Evolutionary conservation across 1,140 invertebrate genomes (phyloP), one percentile per base, ranked within the genome.

Genomic region (Papilio aristodemus): DNA sequence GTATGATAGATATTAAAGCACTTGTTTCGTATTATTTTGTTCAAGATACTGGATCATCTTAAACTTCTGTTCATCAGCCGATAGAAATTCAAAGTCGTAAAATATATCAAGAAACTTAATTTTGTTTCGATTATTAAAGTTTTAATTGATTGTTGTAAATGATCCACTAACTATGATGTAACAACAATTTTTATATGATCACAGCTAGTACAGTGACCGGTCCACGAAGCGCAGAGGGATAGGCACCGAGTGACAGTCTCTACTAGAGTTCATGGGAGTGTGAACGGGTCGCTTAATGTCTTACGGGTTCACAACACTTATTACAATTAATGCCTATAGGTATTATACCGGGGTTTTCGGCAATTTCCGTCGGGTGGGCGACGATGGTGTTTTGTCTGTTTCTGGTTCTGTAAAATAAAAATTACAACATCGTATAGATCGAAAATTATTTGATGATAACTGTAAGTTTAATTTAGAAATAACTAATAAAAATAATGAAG

Each of bases 341-440:
- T 89, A 93, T 96, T 96, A 96, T 97, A 97, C 96, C 95, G 97
- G 97, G 92, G 96, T 97, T 94, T 97, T 97, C 91, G 97, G 97
- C 91, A 97, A 93, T 95, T 97, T 97, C 94, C 96, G 94, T 93
- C 96, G 94, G 76, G 96, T 97, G 80, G 96, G 96, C 83, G 96
- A 97, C 72, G 95, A 95, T 77, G 95, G 96, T 75, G 95, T 94
- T 94, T 96, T 96, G 84, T 96, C 95, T 84, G 93, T 93, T 84
- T 96, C 95, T 59, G 93, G 92, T 91, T 95, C 94, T 95, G 94
- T 75, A 93, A 95, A 93, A 70, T 86, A 83, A 92, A 84, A 89
- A 70, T 79, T 73, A 71, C 67, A 76, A 70, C 67, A 74, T 76
- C 80, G 72, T 63, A 74, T 67, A 68, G 73, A 63, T 70, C 60